These are phyloP conservation scores for Abrostola triplasia DNA, from an alignment of 2,888 invertebrate genomes.

Conservation along the genomic window DNA sequence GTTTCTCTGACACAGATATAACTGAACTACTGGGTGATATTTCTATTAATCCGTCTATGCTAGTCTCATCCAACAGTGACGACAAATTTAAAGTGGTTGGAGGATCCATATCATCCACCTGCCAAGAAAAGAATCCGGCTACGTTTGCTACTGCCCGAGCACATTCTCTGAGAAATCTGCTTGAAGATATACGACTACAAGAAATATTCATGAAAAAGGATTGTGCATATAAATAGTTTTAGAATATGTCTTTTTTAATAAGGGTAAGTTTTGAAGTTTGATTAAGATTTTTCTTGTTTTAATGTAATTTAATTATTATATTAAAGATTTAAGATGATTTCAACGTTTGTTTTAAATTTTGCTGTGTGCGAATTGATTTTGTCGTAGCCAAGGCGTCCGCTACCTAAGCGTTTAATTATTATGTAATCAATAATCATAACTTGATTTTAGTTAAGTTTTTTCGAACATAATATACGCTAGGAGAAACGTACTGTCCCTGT, in stretches of 20 bases:
- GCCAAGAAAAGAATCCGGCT: neutral
- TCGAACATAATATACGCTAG: too few species aligned
- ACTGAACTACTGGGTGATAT: neutral
- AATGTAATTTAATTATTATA: slow-evolving; percentile 11
- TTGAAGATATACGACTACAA: neutral
- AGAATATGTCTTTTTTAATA: neutral
- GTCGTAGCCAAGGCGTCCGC: too few species aligned
- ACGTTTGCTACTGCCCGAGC: neutral
- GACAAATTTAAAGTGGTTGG: neutral
- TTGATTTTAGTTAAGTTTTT: too few species aligned
- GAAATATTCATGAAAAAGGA: neutral
- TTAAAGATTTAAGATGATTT: slow-evolving; percentile 16
- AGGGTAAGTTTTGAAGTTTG: slow-evolving; percentile 2
- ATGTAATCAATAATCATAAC: too few species aligned
- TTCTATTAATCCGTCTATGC: neutral
- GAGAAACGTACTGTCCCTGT: too few species aligned
- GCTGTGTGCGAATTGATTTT: too few species aligned
- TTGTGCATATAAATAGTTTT: neutral
- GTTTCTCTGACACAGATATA: slow-evolving; percentile 66
- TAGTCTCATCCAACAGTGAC: neutral
- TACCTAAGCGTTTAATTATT: too few species aligned
- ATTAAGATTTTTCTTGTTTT: slow-evolving; percentile 8
- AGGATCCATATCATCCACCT: neutral
- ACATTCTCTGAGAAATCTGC: neutral
- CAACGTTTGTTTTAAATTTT: neutral